Base-by-base conservation (phyloP, 92 coral and sea anemone species). In the Zoanthus solanderi region DNA sequence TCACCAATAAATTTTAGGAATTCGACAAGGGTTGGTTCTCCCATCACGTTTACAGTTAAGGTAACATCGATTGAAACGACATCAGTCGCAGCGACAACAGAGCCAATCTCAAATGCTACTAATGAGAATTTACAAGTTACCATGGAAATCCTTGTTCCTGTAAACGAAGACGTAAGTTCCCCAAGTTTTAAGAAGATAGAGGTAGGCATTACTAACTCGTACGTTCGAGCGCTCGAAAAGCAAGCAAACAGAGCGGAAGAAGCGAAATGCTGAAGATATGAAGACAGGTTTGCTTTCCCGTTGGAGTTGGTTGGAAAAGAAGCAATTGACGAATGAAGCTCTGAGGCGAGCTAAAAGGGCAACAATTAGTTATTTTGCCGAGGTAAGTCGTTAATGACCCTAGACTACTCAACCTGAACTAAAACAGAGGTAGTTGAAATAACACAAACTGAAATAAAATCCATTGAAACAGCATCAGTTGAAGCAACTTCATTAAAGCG, bases 91-190 rank as follows among this genome's bases (percentile, higher is more conserved):
- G 4, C 3, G 2, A 37, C 2, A 31, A 7, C 45, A 17, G 75
- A 66, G 47, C 75, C 85, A 66, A 81, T 75, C 12, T 5, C 85
- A 15, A 81, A 65, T 12, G 18, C 75, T 3, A 81, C 60, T 13
- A 57, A 63, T 12, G 74, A 68, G 12, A 44, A 65, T 18, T 37
- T 29, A 23, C 6, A 17, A 3, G 74, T 81, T 1, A 60, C 7
- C 44, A 81, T 81, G 85, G 85, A 81, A 18, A 65, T 81, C 23
- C 58, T 81, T 34, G 85, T 81, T 11, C 85, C 85, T 8, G 17
- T 81, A 46, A 30, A 31, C 30, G 85, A 81, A 66, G 60, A 81
- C 15, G 85, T 81, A 18, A 65, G 45, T 16, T 65, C 85, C 12
- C 75, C 85, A 7, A 34, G 16, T 16, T 81, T 81, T 66, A 81